Base-by-base conservation (phyloP, 2,797 vertebrate genomes). In the Enteromius mattozi region DNA sequence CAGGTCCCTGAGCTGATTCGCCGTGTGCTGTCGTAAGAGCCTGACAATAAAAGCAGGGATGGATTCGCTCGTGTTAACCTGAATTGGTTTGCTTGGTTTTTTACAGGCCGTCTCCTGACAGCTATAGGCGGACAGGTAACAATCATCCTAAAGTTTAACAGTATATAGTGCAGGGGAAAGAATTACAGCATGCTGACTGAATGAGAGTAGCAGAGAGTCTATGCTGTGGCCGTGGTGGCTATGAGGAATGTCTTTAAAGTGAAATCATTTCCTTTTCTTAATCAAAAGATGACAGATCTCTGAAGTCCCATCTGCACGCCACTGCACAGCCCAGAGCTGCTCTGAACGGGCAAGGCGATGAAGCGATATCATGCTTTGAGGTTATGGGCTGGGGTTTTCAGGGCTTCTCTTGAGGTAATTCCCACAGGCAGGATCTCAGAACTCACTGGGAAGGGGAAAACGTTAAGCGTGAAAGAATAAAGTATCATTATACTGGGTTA, bases 211-310 rank as follows among this genome's bases (percentile, higher is more conserved):
- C 79, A 69, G 79, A 84, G 87, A 86, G 81, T 84, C 78, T 69
- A 74, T 86, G 77, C 77, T 66, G 84, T 72, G 54, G 84, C 70
- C 19, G 27, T 59, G 66, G 54, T 66, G 66, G 49, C 24, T 94
- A 94, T 94, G 93, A 93, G 91, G 94, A 95, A 96, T 96, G 95
- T 95, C 95, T 96, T 95, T 95, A 95, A 93, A 94, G 94, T 97
- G 96, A 97, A 96, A 96, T 97, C 95, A 97, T 96, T 97, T 96
- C 96, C 96, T 96, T 96, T 96, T 95, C 95, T 96, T 96, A 95
- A 96, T 97, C 95, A 96, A 95, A 96, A 96, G 95, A 96, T 96
- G 95, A 96, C 96, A 96, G 94, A 90, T 77, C 94, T 96, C 95
- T 95, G 96, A 96, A 95, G 93, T 96, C 92, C 95, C 96, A 96